Evolutionary conservation across 2,113 vertebrate species (phyloP).

Genomic region (Cromileptes altivelis): DNA sequence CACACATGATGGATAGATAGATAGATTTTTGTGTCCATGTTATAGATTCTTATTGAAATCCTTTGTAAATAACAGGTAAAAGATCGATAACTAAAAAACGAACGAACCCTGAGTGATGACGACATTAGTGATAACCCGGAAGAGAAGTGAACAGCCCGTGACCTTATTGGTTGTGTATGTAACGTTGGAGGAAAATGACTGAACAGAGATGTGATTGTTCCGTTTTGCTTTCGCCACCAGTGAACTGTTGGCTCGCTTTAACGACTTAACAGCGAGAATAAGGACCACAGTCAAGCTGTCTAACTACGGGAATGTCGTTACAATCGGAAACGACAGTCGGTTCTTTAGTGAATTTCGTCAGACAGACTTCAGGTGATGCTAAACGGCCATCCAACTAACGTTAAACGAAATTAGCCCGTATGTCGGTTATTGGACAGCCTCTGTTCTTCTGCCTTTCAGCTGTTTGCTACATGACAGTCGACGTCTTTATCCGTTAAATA

Average conservation of each 20-base stretch:
- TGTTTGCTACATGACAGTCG: not conserved
- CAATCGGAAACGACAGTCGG: not conserved
- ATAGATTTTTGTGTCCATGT: not conserved
- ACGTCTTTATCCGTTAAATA: not conserved
- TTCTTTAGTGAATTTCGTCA: not conserved
- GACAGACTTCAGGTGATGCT: constrained; percentile 21
- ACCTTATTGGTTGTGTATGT: constrained; percentile 19
- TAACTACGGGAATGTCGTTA: not conserved
- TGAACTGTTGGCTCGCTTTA: not conserved
- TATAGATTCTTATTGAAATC: not conserved
- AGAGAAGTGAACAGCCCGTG: not conserved
- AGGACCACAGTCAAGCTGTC: not conserved
- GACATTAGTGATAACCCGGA: constrained; percentile 52
- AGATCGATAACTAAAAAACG: not conserved
- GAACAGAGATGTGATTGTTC: constrained; percentile 75
- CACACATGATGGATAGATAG: too few species aligned
- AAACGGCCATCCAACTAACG: not conserved
- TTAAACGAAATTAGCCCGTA: not conserved
- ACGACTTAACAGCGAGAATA: not conserved
- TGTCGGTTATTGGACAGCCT: not conserved
- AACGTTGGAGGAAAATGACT: constrained; percentile 24
- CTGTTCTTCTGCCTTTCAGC: not conserved
- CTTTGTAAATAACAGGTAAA: not conserved
- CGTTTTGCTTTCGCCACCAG: not conserved
- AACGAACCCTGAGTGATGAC: constrained; percentile 6